Evolutionary conservation across 64 coral and sea anemone genomes (phyloP).

Genomic region (Montipora cactus): DNA sequence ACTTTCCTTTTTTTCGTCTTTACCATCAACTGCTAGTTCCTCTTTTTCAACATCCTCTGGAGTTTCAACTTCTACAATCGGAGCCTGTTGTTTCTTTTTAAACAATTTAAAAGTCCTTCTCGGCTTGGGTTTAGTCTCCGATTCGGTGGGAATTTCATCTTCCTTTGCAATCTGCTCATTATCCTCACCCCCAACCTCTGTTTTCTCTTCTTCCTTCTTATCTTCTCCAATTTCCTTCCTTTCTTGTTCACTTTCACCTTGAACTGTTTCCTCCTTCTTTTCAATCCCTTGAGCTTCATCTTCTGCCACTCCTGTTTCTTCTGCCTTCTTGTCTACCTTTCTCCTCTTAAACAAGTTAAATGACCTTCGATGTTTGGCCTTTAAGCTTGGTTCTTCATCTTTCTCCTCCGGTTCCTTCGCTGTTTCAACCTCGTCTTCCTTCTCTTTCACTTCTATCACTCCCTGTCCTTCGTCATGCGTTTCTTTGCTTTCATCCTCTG

Average conservation of each 20-base stretch:
- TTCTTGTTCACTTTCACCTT: slow-evolving; percentile 3
- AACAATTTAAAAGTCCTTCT: neutral
- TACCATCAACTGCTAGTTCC: neutral
- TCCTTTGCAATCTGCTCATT: neutral
- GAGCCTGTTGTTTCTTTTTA: neutral
- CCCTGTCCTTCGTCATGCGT: slow-evolving; percentile 9
- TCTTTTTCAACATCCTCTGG: neutral
- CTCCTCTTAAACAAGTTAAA: slow-evolving; percentile 74
- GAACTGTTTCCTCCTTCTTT: slow-evolving; percentile 5
- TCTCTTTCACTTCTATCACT: neutral
- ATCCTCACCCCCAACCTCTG: neutral
- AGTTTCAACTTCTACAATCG: slow-evolving; percentile 27
- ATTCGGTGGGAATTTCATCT: neutral
- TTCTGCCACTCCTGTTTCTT: slow-evolving; percentile 54
- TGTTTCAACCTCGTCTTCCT: slow-evolving; percentile 1
- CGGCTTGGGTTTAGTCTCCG: neutral
- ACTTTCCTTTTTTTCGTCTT: neutral
- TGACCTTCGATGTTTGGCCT: slow-evolving; percentile 73
- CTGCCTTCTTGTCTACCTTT: slow-evolving; percentile 50
- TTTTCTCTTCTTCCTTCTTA: slow-evolving; percentile 1
- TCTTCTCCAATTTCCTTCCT: neutral
- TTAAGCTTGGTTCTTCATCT: slow-evolving; percentile 36
- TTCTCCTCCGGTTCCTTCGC: slow-evolving; percentile 7
- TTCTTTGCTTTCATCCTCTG: neutral
- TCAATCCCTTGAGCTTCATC: slow-evolving; percentile 33